phyloP scores from a whole-genome alignment of 2,797 vertebrate species.

The Falco berigora region DNA sequence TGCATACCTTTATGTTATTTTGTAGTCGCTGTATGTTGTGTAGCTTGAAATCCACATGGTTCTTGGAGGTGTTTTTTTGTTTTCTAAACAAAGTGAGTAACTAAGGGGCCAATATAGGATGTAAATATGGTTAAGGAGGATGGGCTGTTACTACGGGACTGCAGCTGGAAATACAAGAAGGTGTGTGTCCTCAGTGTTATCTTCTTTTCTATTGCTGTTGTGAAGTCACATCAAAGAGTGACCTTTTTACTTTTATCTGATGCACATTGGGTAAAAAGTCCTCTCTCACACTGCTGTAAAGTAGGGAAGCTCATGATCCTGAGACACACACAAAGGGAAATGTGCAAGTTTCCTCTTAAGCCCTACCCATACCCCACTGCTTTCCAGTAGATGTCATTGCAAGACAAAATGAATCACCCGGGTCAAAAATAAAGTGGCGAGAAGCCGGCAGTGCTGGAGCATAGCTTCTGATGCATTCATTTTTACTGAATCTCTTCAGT shows the following conservation, averaged over 20 bases:
- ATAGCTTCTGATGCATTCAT: background rate
- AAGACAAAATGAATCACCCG: background rate
- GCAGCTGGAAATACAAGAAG: background rate
- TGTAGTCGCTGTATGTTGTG: background rate
- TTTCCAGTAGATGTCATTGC: background rate
- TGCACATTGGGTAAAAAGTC: background rate
- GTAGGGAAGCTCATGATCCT: background rate
- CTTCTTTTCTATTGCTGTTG: background rate
- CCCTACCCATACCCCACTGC: background rate
- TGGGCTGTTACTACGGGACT: background rate
- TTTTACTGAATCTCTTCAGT: background rate
- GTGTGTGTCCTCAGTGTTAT: background rate
- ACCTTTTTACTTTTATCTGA: conserved; percentile 27
- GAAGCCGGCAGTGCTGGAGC: background rate
- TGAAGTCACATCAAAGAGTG: conserved; percentile 13
- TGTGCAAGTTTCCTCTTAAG: background rate
- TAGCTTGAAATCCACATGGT: background rate
- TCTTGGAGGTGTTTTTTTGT: background rate
- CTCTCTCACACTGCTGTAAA: background rate
- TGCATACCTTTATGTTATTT: background rate
- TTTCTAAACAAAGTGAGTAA: background rate
- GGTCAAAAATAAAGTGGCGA: background rate
- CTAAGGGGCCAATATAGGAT: background rate
- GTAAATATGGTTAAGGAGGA: background rate
- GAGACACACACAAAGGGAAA: background rate